A percentile compares a stretch with the other conserved stretches of the same genome.
phyloP scores from a whole-genome alignment of 2,797 vertebrate species.

The Synanceia verrucosa region DNA sequence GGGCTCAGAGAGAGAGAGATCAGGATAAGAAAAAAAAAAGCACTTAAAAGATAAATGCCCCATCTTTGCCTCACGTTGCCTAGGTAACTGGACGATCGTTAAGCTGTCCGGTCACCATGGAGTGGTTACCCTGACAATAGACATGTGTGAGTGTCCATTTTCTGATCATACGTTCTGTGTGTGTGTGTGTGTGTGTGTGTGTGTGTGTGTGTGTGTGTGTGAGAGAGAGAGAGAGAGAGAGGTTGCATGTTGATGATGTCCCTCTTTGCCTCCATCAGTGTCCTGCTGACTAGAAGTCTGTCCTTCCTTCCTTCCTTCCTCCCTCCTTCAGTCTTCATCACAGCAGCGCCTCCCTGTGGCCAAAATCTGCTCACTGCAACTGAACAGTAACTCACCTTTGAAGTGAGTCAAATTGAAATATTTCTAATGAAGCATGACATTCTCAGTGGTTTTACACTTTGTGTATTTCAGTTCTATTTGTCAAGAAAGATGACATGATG shows the following conservation, averaged over 20 bases:
- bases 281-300: constrained; percentile 15
- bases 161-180: too few relatives aligned
- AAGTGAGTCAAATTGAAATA: neutral
- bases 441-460: too few relatives aligned
- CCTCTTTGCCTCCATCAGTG: constrained; percentile 7
- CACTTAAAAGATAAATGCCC: constrained; percentile 43
- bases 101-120: constrained; percentile 24
- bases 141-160: constrained; percentile 26
- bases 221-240: too few relatives aligned
- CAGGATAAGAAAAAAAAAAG: neutral
- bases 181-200: constrained; percentile 13
- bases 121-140: constrained; percentile 43
- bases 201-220: neutral
- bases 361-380: constrained; percentile 12
- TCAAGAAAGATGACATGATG: too few relatives aligned
- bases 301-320: neutral
- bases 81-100: constrained; percentile 59
- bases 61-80: constrained; percentile 60
- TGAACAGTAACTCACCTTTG: neutral
- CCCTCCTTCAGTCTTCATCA: neutral
- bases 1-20: neutral
- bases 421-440: neutral
- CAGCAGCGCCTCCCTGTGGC: constrained; percentile 46
- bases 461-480: too few relatives aligned
- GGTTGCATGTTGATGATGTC: too few relatives aligned